Percentiles rank a stretch among this genome's conserved stretches.
phyloP scores from a whole-genome alignment of 1,140 invertebrate species.

The Araneus ventricosus region DNA sequence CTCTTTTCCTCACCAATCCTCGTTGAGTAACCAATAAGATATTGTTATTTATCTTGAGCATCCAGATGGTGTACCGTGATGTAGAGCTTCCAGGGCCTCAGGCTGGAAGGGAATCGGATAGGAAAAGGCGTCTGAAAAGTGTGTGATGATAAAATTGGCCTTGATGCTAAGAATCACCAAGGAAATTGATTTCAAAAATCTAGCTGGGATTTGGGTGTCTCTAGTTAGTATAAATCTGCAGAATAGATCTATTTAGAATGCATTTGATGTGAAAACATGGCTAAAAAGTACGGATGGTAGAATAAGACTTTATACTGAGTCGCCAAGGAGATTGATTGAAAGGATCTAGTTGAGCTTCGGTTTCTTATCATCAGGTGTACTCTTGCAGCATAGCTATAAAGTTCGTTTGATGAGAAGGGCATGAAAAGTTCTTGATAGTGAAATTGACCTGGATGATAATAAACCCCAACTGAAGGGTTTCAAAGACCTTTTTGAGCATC shows the following conservation, averaged over 20 bases:
- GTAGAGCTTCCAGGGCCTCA: background rate
- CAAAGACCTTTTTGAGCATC: no score
- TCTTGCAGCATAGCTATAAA: no score
- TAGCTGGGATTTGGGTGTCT: background rate
- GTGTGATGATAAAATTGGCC: background rate
- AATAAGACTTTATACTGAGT: no score
- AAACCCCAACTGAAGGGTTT: no score
- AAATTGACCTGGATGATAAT: no score
- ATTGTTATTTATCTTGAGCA: constrained; percentile 58
- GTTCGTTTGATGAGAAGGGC: no score
- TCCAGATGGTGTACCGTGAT: constrained; percentile 9
- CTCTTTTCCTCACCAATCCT: background rate
- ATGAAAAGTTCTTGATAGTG: no score
- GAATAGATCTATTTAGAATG: background rate
- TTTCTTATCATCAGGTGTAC: no score
- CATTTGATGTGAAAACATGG: background rate
- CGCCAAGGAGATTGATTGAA: no score
- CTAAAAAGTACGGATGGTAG: background rate
- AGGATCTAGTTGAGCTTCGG: no score
- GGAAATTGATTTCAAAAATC: background rate
- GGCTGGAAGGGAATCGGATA: background rate
- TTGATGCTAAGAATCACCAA: background rate
- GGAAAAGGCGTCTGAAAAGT: background rate
- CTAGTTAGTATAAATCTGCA: no score
- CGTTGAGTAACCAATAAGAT: background rate